Evolutionary conservation across 2,797 vertebrate species (phyloP), one percentile per base, ranked within the genome.

Genomic region (Hozukius guyotensis): DNA sequence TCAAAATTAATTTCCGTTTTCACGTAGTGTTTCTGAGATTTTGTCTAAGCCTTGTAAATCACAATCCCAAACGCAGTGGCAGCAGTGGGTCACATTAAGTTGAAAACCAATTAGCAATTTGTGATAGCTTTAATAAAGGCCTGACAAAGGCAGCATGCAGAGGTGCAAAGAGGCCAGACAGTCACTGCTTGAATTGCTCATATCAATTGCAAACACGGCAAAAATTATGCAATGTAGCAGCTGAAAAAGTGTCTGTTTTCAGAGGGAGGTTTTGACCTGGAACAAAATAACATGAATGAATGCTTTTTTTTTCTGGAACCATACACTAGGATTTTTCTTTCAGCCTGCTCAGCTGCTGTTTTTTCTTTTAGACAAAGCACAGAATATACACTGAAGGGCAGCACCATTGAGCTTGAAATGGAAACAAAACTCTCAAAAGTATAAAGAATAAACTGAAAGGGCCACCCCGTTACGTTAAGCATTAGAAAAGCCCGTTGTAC

Each of bases 401-500:
- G 55, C 53, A 61, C 2, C 5, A 29, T 52, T 49, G 56, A 14
- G 38, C 22, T 53, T 11, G 9, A 64, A 71, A 55, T 14, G 18
- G 13, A 25, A 75, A 75, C 36, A 29, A 65, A 68, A 55, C 3
- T n/a, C 25, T 46, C 24, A 25, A 32, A 42, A 34, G n/a, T 42
- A 8, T 20, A 34, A 60, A 70, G 10, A 53, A 53, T 4, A 32
- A 16, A 18, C 16, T 32, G 24, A 69, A 62, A 38, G 20, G 20
- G 4, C 20, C 31, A 16, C 4, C 10, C 38, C 14, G 14, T 42
- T 42, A 42, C 14, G 14, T 25, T 27, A 4, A 64, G 55, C 24
- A 31, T 0, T 27, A 3, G 5, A 68, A 29, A 25, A 24, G 32
- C 32, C 49, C 2, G 13, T 16, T 78, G 91, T 97, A 99, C 99